A percentile compares a stretch with the other conserved stretches of the same genome.
Conservation (phyloP, 2,113 vertebrate genomes). For the Lepidothrix coronata region DNA sequence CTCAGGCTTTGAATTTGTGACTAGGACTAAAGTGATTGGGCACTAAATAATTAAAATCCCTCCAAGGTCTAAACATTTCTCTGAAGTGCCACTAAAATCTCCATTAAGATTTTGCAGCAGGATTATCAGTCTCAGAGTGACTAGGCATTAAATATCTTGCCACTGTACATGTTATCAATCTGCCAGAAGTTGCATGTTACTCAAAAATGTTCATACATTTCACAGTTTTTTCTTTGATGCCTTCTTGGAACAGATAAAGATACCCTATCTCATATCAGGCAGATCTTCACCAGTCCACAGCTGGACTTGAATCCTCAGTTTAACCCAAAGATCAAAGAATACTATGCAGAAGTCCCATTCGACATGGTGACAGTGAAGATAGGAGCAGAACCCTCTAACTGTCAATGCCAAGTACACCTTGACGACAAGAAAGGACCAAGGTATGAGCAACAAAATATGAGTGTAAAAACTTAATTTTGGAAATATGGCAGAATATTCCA, state of each 20-base stretch:
- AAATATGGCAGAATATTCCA: neutral
- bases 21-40: neutral
- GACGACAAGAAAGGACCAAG: slow-evolving; percentile 85
- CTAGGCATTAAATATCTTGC: neutral
- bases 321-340: slow-evolving; percentile 85
- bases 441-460: slow-evolving; percentile 61
- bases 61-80: neutral
- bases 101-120: neutral
- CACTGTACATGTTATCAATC: neutral
- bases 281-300: slow-evolving; percentile 86
- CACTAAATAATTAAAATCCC: neutral
- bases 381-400: slow-evolving; percentile 78
- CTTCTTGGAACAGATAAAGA: slow-evolving; percentile 77
- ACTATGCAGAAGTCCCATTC: slow-evolving; percentile 88
- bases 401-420: slow-evolving; percentile 81
- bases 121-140: neutral
- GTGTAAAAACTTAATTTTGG: neutral
- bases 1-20: neutral
- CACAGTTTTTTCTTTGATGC: slow-evolving; percentile 45
- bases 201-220: slow-evolving; percentile 40
- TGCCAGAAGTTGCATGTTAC: neutral
- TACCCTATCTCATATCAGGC: slow-evolving; percentile 80
- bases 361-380: slow-evolving; percentile 85
- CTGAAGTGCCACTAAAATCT: neutral
- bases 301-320: slow-evolving; percentile 86